Evolutionary conservation across 2,113 vertebrate genomes (phyloP).

Genomic region (Tachysurus vachellii): DNA sequence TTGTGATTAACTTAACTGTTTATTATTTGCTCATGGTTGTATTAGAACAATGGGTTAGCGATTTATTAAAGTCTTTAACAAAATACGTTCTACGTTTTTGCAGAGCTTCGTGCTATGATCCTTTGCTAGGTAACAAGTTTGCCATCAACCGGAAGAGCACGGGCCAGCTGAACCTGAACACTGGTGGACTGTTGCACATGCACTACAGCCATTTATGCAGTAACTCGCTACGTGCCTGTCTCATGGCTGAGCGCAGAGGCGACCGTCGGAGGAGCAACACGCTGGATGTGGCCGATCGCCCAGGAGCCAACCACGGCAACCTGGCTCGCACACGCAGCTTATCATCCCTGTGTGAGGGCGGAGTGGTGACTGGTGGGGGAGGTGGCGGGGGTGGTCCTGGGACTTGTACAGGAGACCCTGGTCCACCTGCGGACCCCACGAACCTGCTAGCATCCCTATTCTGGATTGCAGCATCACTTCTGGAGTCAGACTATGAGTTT

Average conservation of each 20-base stretch:
- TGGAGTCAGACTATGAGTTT: constrained; percentile 98
- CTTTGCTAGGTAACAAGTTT: constrained; percentile 88
- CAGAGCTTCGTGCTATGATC: constrained; percentile 83
- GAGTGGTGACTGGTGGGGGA: constrained; percentile 69
- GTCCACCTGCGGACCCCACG: constrained; percentile 86
- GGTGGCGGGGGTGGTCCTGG: constrained; percentile 62
- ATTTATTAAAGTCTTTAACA: neutral
- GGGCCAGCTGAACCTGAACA: constrained; percentile 92
- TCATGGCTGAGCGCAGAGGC: constrained; percentile 81
- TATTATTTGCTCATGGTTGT: neutral
- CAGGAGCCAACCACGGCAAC: constrained; percentile 85
- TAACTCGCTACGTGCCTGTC: constrained; percentile 89
- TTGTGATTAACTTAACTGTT: neutral
- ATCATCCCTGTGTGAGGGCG: constrained; percentile 88
- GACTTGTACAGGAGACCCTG: constrained; percentile 59
- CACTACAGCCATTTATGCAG: constrained; percentile 82
- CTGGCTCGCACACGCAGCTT: constrained; percentile 94
- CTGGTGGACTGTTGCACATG: constrained; percentile 75
- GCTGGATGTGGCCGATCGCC: constrained; percentile 88
- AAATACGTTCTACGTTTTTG: neutral
- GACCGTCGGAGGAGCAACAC: constrained; percentile 94
- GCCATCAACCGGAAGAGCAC: constrained; percentile 97
- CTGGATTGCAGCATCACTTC: constrained; percentile 92
- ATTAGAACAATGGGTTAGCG: neutral
- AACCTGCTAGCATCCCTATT: constrained; percentile 97